Percentiles rank a stretch among this genome's conserved stretches.
Conservation (phyloP, 1,140 invertebrate genomes). For the Drosophila cardini region DNA sequence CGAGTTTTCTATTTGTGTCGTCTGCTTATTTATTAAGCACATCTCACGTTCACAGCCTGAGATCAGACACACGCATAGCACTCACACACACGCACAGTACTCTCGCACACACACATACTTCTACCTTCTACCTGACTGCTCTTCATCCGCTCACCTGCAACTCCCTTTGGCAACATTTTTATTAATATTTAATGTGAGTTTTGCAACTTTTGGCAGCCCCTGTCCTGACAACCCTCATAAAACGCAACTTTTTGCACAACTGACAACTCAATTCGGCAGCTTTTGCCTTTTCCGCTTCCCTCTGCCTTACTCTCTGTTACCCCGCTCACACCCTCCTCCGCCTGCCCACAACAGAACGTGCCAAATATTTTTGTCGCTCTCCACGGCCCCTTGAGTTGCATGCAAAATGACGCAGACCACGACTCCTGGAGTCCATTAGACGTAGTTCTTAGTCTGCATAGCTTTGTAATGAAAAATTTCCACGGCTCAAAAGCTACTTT, state of each 20-base stretch:
- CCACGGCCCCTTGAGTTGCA: conserved; percentile 26
- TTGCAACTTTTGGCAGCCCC: conserved; percentile 64
- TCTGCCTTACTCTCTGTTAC: conserved; percentile 2
- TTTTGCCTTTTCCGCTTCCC: conserved; percentile 34
- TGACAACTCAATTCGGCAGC: conserved; percentile 79
- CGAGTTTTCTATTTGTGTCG: conserved; percentile 24
- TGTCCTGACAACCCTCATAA: conserved; percentile 71
- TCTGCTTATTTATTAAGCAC: conserved; percentile 67
- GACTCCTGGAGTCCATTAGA: conserved; percentile 65
- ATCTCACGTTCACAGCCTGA: conserved; percentile 46
- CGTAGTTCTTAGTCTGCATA: conserved; percentile 56
- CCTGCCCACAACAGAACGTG: conserved; percentile 58
- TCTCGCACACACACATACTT: conserved; percentile 20
- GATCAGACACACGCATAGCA: background rate
- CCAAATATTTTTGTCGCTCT: conserved; percentile 69
- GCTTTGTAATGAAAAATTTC: conserved; percentile 70
- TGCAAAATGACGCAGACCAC: conserved; percentile 57
- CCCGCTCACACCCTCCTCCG: background rate
- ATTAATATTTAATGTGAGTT: conserved; percentile 82
- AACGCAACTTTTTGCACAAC: conserved; percentile 80
- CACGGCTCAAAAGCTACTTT: background rate
- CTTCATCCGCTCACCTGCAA: conserved; percentile 58
- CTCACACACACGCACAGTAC: conserved; percentile 18
- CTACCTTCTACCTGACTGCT: conserved; percentile 4
- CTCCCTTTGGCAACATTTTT: conserved; percentile 77